phyloP scores from a whole-genome alignment of 2,888 invertebrate genomes.

The Lasioglossum calceatum region DNA sequence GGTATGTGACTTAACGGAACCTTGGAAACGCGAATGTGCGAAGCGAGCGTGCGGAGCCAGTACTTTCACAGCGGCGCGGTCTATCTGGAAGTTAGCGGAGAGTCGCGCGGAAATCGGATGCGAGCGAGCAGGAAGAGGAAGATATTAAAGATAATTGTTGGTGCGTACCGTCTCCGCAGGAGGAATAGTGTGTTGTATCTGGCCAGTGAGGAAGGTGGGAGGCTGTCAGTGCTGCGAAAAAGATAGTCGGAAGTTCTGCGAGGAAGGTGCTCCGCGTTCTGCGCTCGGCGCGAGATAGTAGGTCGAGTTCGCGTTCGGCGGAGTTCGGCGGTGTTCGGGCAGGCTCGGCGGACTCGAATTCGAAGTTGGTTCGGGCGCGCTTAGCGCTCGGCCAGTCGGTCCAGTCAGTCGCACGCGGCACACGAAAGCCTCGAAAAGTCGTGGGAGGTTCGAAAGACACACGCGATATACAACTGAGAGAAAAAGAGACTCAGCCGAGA shows the following conservation, averaged over 20 bases:
- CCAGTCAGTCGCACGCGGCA: slow-evolving; percentile 69
- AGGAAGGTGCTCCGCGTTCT: slow-evolving; percentile 15
- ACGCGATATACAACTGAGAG: slow-evolving; percentile 53
- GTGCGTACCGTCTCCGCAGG: neutral
- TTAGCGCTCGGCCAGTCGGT: slow-evolving; percentile 58
- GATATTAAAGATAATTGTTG: slow-evolving; percentile 1
- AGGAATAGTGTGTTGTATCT: neutral
- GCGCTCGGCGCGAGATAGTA: slow-evolving; percentile 71
- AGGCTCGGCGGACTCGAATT: slow-evolving; percentile 59
- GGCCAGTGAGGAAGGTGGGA: neutral
- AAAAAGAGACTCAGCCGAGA: slow-evolving; percentile 9
- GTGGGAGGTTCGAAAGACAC: slow-evolving; percentile 62
- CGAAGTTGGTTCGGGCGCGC: slow-evolving; percentile 63
- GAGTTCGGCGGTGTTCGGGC: slow-evolving; percentile 55
- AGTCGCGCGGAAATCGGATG: slow-evolving; percentile 6
- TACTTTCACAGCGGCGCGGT: slow-evolving; percentile 3
- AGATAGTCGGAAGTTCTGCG: slow-evolving; percentile 39
- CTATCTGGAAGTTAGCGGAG: neutral
- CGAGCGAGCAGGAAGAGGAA: slow-evolving; percentile 1
- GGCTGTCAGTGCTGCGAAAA: slow-evolving; percentile 39
- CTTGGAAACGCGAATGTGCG: slow-evolving; percentile 11
- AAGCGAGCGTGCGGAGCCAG: neutral
- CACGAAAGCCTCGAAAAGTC: slow-evolving; percentile 61
- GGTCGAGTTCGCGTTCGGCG: slow-evolving; percentile 68
- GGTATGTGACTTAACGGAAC: slow-evolving; percentile 9